These are phyloP conservation scores for Rhea pennata DNA, from an alignment of 2,113 vertebrate genomes.

Conservation along the genomic window DNA sequence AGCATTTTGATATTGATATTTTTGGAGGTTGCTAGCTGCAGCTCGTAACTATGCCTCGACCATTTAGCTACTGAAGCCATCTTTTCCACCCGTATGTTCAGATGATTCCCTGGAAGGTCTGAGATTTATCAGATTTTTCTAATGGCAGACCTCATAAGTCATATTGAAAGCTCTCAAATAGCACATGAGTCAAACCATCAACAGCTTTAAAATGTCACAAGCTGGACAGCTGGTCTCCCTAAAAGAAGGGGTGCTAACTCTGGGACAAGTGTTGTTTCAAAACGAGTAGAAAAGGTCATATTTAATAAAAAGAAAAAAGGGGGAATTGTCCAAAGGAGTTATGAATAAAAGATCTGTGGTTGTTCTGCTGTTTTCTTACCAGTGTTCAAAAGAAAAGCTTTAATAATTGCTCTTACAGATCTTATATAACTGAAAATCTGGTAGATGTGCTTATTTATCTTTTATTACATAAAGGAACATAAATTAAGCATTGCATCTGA, in stretches of 20 bases:
- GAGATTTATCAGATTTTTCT: conserved; percentile 74
- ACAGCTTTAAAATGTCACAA: conserved; percentile 73
- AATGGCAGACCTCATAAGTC: conserved; percentile 62
- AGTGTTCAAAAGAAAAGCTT: background rate
- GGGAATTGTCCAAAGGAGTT: background rate
- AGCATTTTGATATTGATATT: conserved; percentile 50
- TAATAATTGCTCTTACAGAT: background rate
- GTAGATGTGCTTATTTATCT: background rate
- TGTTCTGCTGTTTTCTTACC: background rate
- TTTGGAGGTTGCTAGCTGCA: conserved; percentile 56
- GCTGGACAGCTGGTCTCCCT: conserved; percentile 65
- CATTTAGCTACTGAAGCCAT: conserved; percentile 27
- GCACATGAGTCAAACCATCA: conserved; percentile 64
- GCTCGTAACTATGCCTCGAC: conserved; percentile 50
- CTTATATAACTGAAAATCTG: background rate
- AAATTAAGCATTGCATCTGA: background rate
- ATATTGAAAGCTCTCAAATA: conserved; percentile 66
- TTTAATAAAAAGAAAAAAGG: background rate
- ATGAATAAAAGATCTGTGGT: background rate
- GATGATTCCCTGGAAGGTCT: conserved; percentile 70
- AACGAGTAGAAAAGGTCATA: conserved; percentile 22
- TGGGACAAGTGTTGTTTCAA: conserved; percentile 12
- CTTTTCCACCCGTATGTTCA: conserved; percentile 54
- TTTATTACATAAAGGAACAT: background rate
- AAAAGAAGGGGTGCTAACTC: conserved; percentile 22